These are phyloP conservation scores for Prietella phreatophila DNA, from an alignment of 2,113 vertebrate genomes.

Conservation along the genomic window DNA sequence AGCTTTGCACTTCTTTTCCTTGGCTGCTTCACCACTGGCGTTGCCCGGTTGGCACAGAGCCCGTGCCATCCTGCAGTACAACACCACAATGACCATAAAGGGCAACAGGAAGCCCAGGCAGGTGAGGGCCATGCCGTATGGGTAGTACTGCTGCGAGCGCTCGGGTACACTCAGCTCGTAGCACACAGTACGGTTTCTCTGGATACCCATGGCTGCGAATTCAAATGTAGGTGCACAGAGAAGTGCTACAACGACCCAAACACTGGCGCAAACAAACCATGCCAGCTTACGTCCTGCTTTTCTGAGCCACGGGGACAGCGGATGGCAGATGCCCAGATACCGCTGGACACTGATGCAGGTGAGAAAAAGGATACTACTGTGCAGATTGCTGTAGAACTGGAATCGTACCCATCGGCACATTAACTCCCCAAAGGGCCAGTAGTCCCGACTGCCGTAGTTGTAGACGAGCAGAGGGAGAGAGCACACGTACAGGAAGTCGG, in stretches of 20 bases:
- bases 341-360: constrained; percentile 95
- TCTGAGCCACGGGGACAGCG: constrained; percentile 83
- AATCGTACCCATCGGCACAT: constrained; percentile 87
- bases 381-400: constrained; percentile 95
- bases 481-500: constrained; percentile 90
- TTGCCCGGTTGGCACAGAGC: constrained; percentile 79
- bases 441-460: constrained; percentile 89
- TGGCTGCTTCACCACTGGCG: constrained; percentile 59
- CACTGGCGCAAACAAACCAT: constrained; percentile 78
- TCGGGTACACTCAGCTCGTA: constrained; percentile 85
- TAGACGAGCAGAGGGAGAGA: constrained; percentile 93
- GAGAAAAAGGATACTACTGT: constrained; percentile 94
- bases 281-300: constrained; percentile 79
- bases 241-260: constrained; percentile 78
- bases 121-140: constrained; percentile 90
- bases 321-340: constrained; percentile 94
- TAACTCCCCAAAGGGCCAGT: constrained; percentile 94
- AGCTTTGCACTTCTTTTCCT: constrained; percentile 82
- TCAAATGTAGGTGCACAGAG: constrained; percentile 87
- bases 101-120: constrained; percentile 86
- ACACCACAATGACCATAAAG: constrained; percentile 81
- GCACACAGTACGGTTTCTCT: constrained; percentile 93
- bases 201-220: constrained; percentile 84
- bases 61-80: constrained; percentile 85
- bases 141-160: constrained; percentile 78